phyloP scores from a whole-genome alignment of 37 sponge, comb jelly and placozoan species.

The Theonella swinhoei region DNA sequence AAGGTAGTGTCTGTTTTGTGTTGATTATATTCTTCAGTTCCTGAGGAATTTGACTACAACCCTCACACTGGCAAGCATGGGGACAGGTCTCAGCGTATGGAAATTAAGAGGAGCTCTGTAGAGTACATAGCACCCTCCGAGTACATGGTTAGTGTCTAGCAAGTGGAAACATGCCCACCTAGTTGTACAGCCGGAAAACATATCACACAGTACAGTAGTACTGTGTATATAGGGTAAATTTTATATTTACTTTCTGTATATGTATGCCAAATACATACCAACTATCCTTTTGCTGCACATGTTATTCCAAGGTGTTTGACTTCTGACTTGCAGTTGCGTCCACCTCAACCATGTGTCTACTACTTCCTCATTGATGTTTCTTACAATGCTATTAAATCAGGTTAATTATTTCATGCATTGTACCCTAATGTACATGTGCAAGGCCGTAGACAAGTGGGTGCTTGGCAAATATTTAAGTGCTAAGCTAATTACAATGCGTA shows the following conservation, averaged over 20 bases:
- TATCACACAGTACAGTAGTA: no score
- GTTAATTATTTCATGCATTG: conserved; percentile 43
- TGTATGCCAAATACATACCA: not conserved
- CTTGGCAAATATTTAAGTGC: no score
- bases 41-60: conserved; percentile 77
- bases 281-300: no score
- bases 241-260: not conserved
- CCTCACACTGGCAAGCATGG: conserved; percentile 45
- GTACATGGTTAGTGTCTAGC: conserved; percentile 80
- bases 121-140: conserved; percentile 98
- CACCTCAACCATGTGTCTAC: conserved; percentile 93
- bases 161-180: no score
- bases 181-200: not conserved
- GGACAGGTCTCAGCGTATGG: conserved; percentile 55
- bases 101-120: conserved; percentile 72
- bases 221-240: no score
- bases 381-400: conserved; percentile 71
- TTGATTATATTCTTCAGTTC: conserved; percentile 36
- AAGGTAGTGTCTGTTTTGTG: not conserved
- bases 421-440: not conserved
- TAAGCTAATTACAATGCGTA: no score
- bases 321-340: conserved; percentile 87
- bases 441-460: no score
- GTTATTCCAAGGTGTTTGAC: no score
- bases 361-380: conserved; percentile 93